Conservation (phyloP, 2,113 vertebrate species). For the Colinus virginianus region DNA sequence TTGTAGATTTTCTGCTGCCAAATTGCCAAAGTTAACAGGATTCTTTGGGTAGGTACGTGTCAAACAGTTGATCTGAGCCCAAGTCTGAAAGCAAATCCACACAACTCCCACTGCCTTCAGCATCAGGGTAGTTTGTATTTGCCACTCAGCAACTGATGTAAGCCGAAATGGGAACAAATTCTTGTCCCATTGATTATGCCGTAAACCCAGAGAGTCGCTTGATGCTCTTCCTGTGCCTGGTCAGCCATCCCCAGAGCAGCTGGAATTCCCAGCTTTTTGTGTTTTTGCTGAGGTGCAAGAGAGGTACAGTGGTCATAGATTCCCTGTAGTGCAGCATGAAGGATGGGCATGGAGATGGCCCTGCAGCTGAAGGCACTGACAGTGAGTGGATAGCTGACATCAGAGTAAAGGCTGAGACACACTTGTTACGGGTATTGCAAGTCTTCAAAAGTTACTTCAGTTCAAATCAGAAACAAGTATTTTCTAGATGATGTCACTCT, state of each 20-base stretch:
- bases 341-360: accelerated
- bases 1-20: neutral
- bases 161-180: neutral
- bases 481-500: neutral
- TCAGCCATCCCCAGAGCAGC: neutral
- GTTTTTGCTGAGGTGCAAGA: neutral
- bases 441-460: neutral
- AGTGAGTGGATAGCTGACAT: accelerated
- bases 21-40: neutral
- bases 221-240: accelerated
- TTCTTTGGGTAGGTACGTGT: neutral
- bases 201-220: neutral
- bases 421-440: neutral
- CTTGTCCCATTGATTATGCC: neutral
- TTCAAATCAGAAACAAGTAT: neutral
- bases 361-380: accelerated
- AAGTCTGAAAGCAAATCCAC: neutral
- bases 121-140: neutral
- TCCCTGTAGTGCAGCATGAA: neutral
- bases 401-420: neutral
- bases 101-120: neutral
- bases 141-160: neutral
- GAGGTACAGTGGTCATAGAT: neutral
- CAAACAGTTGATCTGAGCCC: neutral
- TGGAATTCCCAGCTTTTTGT: neutral